phyloP scores from a whole-genome alignment of 2,113 vertebrate species.

The Odontesthes bonariensis region DNA sequence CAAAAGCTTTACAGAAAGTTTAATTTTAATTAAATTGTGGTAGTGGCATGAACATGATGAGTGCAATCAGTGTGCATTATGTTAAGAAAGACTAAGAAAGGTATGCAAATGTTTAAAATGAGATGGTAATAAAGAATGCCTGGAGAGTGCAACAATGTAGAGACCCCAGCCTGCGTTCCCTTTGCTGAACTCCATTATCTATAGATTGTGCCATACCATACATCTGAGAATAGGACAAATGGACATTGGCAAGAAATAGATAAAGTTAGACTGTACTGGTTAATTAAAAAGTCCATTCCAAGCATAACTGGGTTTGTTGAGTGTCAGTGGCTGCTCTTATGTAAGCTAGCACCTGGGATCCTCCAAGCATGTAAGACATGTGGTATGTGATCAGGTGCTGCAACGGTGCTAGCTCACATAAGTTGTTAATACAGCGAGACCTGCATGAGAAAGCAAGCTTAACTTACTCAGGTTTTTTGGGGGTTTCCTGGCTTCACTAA shows the following conservation, averaged over 20 bases:
- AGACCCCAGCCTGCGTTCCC: neutral
- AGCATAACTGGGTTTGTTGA: constrained; percentile 68
- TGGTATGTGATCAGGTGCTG: constrained; percentile 50
- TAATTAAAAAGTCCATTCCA: constrained; percentile 81
- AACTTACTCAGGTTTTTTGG: neutral
- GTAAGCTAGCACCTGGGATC: constrained; percentile 76
- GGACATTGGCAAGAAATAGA: constrained; percentile 26
- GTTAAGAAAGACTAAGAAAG: neutral
- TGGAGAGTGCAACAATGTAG: too few species aligned
- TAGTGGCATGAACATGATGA: too few species aligned
- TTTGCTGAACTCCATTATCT: neutral
- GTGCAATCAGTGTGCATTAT: neutral
- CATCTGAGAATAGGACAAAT: constrained; percentile 35
- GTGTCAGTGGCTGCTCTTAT: constrained; percentile 63
- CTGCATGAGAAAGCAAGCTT: neutral
- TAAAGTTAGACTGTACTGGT: constrained; percentile 40
- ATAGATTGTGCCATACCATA: neutral
- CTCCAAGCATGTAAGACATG: constrained; percentile 71
- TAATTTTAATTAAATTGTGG: too few species aligned
- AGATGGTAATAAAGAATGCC: too few species aligned
- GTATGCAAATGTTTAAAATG: neutral
- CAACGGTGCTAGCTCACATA: constrained; percentile 16
- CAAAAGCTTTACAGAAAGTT: too few species aligned
- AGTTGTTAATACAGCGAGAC: neutral
- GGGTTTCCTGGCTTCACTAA: neutral